A percentile compares a stretch with the other conserved stretches of the same genome.
phyloP scores from a whole-genome alignment of 2,797 vertebrate species.

The Staurois parvus region DNA sequence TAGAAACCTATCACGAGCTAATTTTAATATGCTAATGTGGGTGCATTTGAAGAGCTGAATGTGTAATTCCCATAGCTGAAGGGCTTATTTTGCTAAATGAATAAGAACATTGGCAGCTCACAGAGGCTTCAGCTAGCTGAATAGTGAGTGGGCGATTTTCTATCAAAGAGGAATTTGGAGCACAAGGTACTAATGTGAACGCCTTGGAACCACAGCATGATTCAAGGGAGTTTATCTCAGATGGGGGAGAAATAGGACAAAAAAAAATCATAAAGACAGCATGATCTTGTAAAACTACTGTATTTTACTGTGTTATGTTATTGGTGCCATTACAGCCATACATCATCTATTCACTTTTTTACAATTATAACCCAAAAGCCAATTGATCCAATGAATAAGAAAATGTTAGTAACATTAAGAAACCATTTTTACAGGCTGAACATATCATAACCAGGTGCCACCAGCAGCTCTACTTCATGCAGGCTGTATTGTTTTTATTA shows the following conservation, averaged over 20 bases:
- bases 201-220: not conserved
- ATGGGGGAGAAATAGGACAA: not conserved
- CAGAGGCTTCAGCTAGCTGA: constrained; percentile 6
- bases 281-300: not conserved
- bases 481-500: no score
- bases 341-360: not conserved
- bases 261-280: not conserved
- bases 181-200: constrained; percentile 11
- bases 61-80: constrained; percentile 29
- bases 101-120: constrained; percentile 48
- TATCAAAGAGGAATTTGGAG: constrained; percentile 38
- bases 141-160: constrained; percentile 54
- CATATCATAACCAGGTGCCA: no score
- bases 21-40: constrained; percentile 23
- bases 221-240: constrained; percentile 4
- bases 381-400: not conserved
- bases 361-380: not conserved
- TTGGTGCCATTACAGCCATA: not conserved
- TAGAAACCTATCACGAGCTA: constrained; percentile 5
- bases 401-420: not conserved
- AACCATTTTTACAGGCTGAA: no score
- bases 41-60: constrained; percentile 19
- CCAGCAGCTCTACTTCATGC: no score
- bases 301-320: not conserved
- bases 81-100: constrained; percentile 28